These are phyloP conservation scores for Leucophenga montana DNA, from an alignment of 2,888 invertebrate genomes.

Conservation along the genomic window DNA sequence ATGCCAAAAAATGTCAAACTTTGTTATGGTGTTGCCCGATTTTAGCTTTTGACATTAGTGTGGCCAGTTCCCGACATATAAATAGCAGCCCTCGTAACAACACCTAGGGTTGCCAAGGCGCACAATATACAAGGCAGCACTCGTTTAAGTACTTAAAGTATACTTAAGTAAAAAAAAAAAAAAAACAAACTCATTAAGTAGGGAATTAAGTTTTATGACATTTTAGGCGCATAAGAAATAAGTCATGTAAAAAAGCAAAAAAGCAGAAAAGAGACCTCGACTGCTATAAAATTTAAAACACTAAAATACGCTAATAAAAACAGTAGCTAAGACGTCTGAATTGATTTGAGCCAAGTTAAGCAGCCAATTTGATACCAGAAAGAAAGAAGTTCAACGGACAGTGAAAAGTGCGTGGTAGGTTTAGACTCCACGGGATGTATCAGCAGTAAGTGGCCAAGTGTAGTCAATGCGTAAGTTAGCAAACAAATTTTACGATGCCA, in stretches of 20 bases:
- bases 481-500: slow-evolving; percentile 54
- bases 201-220: neutral
- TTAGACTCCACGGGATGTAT: too few species aligned
- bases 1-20: too few species aligned
- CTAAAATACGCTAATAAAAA: slow-evolving; percentile 14
- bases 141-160: too few species aligned
- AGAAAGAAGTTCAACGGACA: slow-evolving; percentile 3
- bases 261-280: too few species aligned
- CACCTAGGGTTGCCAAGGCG: too few species aligned
- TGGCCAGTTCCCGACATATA: too few species aligned
- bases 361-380: slow-evolving; percentile 56
- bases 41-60: too few species aligned
- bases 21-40: too few species aligned
- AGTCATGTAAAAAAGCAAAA: slow-evolving; percentile 11
- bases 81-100: too few species aligned
- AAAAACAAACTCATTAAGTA: slow-evolving; percentile 1
- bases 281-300: slow-evolving; percentile 24
- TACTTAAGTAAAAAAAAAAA: too few species aligned
- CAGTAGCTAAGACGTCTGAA: slow-evolving; percentile 54
- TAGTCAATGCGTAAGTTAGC: slow-evolving; percentile 7
- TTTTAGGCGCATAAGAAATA: neutral
- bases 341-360: slow-evolving; percentile 51
- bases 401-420: neutral
- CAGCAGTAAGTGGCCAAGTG: neutral
- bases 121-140: too few species aligned